A percentile compares a stretch with the other conserved stretches of the same genome.
phyloP scores from a whole-genome alignment of 2,797 vertebrate genomes.

The Mormyrops boulengeri region DNA sequence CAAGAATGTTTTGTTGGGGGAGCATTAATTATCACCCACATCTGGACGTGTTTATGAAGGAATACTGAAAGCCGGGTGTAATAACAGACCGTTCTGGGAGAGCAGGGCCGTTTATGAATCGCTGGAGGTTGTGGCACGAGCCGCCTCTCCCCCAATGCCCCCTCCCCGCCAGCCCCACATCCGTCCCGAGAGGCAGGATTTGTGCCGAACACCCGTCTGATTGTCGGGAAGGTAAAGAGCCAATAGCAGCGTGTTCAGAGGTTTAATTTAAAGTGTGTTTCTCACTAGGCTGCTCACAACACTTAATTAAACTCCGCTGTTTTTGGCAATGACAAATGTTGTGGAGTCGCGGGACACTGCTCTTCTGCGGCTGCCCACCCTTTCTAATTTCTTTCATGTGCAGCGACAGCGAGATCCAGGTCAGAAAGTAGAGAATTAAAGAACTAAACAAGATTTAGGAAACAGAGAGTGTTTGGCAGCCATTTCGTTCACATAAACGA shows the following conservation, averaged over 20 bases:
- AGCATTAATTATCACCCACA: slow-evolving; percentile 87
- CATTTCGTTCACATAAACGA: slow-evolving; percentile 53
- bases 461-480: slow-evolving; percentile 55
- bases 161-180: background rate
- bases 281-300: slow-evolving; percentile 99
- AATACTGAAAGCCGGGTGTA: slow-evolving; percentile 83
- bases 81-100: slow-evolving; percentile 73
- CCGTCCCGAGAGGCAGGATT: slow-evolving; percentile 73
- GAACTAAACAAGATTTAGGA: slow-evolving; percentile 69
- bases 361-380: slow-evolving; percentile 81
- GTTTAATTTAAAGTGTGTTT: slow-evolving; percentile 99
- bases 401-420: slow-evolving; percentile 78
- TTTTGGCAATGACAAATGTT: slow-evolving; percentile 99
- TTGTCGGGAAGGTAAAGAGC: slow-evolving; percentile 94
- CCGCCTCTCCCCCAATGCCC: slow-evolving; percentile 59
- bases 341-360: slow-evolving; percentile 77
- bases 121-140: slow-evolving; percentile 72
- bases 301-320: slow-evolving; percentile 99
- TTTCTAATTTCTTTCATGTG: slow-evolving; percentile 90
- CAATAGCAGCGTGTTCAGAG: slow-evolving; percentile 90
- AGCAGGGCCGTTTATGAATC: slow-evolving; percentile 79
- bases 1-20: slow-evolving; percentile 77
- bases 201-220: slow-evolving; percentile 86
- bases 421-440: slow-evolving; percentile 77
- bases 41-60: slow-evolving; percentile 76